Percentiles rank a stretch among this genome's conserved stretches.
Evolutionary conservation across 1,140 invertebrate species (phyloP).

Genomic region (Sipha flava): DNA sequence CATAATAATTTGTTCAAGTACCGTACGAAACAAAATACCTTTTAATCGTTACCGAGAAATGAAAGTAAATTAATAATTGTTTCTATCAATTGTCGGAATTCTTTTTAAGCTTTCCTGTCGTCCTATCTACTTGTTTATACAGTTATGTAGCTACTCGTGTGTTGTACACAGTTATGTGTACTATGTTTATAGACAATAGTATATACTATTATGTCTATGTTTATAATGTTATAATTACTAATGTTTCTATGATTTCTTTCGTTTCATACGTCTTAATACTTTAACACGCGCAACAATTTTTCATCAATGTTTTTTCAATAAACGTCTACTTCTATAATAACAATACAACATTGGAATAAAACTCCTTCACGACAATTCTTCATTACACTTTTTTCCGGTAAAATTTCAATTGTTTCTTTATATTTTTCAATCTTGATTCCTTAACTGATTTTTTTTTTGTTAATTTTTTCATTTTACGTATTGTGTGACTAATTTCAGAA

Average conservation of each 20-base stretch:
- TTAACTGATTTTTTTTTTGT: background rate
- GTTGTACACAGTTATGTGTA: no score
- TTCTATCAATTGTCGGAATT: background rate
- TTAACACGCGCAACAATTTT: background rate
- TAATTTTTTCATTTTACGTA: background rate
- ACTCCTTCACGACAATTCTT: background rate
- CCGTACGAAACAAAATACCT: no score
- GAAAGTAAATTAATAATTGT: background rate
- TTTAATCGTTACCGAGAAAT: background rate
- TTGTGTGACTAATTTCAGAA: background rate
- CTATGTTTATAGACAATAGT: no score
- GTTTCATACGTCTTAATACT: no score
- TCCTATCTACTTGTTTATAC: no score
- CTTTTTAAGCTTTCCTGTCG: background rate
- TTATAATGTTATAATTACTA: no score
- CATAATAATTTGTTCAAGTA: no score
- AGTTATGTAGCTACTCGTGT: no score
- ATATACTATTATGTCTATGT: background rate
- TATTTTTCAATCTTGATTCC: background rate
- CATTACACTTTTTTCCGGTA: background rate
- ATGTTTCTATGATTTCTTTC: no score
- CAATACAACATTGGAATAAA: no score
- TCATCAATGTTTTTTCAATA: background rate
- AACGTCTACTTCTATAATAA: background rate
- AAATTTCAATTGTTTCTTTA: background rate